Evolutionary conservation across 2,888 invertebrate genomes (phyloP).

Genomic region (Ethmia dodecea): DNA sequence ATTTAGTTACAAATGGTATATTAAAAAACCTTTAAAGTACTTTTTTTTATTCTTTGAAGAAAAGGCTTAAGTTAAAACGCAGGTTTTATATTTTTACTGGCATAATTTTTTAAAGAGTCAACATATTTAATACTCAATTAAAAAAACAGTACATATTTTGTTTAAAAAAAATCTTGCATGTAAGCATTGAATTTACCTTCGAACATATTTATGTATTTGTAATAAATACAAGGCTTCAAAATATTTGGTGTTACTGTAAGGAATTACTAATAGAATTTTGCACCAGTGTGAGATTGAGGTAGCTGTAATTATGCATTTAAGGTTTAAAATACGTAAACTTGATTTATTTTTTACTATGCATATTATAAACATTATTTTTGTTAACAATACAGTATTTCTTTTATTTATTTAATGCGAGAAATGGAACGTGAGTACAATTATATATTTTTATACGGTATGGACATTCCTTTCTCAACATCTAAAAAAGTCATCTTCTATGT

Average conservation of each 20-base stretch:
- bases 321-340: constrained; percentile 14
- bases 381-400: no score
- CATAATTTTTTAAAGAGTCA: no score
- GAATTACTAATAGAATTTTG: constrained; percentile 23
- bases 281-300: constrained; percentile 37
- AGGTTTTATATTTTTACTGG: no score
- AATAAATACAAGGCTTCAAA: constrained; percentile 3
- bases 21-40: no score
- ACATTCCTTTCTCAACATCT: constrained; percentile 32
- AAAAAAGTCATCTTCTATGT: constrained; percentile 18
- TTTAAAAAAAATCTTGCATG: neutral
- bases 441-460: neutral
- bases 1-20: no score
- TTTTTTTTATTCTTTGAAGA: no score
- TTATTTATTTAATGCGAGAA: constrained; percentile 24
- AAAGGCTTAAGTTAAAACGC: no score
- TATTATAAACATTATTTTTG: constrained; percentile 14
- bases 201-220: neutral
- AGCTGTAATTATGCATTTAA: constrained; percentile 46
- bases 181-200: neutral
- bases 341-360: constrained; percentile 13
- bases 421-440: constrained; percentile 15
- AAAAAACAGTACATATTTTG: no score
- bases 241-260: constrained; percentile 6
- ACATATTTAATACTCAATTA: no score